phyloP scores from a whole-genome alignment of 2,797 vertebrate genomes.

The Chelmon rostratus region DNA sequence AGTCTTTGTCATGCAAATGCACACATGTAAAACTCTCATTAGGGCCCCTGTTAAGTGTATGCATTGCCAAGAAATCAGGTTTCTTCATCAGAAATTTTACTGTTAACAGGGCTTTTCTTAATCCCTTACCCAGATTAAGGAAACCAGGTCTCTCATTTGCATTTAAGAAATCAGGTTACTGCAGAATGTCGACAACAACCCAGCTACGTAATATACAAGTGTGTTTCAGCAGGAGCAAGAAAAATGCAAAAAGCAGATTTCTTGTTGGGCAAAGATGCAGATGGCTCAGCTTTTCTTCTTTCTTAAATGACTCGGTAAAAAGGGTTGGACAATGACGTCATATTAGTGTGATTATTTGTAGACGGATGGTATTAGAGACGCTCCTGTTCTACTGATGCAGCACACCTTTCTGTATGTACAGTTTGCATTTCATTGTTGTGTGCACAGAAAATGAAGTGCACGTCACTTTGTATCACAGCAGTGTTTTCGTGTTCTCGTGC shows the following conservation, averaged over 20 bases:
- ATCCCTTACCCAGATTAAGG: slow-evolving; percentile 18
- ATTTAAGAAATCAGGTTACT: slow-evolving; percentile 47
- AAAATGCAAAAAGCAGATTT: slow-evolving; percentile 33
- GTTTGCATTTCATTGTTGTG: not conserved
- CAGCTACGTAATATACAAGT: not conserved
- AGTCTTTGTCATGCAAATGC: slow-evolving; percentile 23
- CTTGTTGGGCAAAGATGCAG: slow-evolving; percentile 26
- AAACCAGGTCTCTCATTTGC: slow-evolving; percentile 49
- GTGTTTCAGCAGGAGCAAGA: slow-evolving; percentile 22
- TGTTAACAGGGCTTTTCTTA: slow-evolving; percentile 14
- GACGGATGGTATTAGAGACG: not conserved
- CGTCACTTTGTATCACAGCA: not conserved
- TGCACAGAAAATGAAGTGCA: not conserved
- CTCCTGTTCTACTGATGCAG: not conserved
- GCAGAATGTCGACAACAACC: slow-evolving; percentile 32
- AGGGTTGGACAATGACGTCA: not conserved
- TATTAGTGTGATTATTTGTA: slow-evolving; percentile 30
- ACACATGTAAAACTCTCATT: not conserved
- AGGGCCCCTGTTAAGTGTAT: slow-evolving; percentile 1
- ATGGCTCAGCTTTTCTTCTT: slow-evolving; percentile 20
- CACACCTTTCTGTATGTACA: not conserved
- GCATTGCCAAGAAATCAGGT: not conserved
- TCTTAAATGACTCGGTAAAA: not conserved
- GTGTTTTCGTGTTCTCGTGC: not conserved
- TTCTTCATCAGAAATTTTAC: slow-evolving; percentile 1